Conservation (phyloP, 2,888 invertebrate genomes). For the Anagyrus pseudococci region DNA sequence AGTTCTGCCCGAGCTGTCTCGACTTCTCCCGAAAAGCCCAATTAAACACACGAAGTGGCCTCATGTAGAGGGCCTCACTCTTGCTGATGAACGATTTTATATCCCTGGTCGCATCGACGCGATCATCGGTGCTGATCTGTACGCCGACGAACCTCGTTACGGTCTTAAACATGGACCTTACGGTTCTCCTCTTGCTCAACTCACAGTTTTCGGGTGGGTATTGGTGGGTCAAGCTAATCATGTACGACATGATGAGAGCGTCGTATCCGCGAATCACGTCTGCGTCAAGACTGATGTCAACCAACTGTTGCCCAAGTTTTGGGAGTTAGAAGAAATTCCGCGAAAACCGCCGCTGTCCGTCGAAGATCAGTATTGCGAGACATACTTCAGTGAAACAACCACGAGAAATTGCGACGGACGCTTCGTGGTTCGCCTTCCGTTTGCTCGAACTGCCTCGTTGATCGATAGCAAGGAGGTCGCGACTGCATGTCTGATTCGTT, state of each 20-base stretch:
- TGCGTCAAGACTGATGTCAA: background rate
- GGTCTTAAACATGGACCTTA: background rate
- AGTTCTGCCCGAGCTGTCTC: background rate
- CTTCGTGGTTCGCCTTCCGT: slow-evolving; percentile 1
- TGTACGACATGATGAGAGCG: background rate
- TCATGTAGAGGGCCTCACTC: background rate
- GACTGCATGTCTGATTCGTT: background rate
- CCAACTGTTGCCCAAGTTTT: background rate
- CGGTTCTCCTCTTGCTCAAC: background rate
- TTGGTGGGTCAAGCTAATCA: background rate
- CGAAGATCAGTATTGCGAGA: background rate
- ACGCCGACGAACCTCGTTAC: background rate
- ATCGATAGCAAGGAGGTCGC: background rate
- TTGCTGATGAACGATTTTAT: background rate
- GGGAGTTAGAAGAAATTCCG: background rate
- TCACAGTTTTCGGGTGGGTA: background rate
- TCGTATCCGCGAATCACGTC: background rate
- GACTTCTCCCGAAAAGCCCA: background rate
- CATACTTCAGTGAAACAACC: background rate
- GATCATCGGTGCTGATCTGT: background rate
- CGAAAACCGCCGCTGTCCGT: background rate
- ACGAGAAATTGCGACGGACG: background rate
- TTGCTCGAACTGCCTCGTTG: background rate
- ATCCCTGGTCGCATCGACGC: background rate
- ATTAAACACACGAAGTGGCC: background rate